Evolutionary conservation across 2,888 invertebrate species (phyloP), one percentile per base, ranked within the genome.

Genomic region (Teinopalpus imperialis): DNA sequence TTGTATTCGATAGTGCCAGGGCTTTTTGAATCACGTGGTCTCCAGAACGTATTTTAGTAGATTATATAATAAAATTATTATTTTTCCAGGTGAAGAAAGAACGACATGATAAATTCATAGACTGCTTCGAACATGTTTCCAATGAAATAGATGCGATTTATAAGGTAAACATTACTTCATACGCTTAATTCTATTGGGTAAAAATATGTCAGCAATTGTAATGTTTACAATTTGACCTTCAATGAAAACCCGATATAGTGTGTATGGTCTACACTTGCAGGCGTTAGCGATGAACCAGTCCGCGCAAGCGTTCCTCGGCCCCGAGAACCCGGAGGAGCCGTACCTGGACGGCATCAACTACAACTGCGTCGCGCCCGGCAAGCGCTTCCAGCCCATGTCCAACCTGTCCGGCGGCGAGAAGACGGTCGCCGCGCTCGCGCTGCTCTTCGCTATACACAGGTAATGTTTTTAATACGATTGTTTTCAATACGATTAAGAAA

Each of bases 331-430:
- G 0, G 99, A 99, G 87, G 99, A 99, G 87, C 99, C 99, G 0
- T 99, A 98, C 86, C 89, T 99, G 62, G 99, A 99, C 89, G 99
- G 99, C 50, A 96, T 99, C 59, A 98, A 98, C 87, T 99, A 99
- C 88, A 99, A 99, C 90, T 99, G 99, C 85, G 99, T 99, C 35
- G 99, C 99, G 14, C 99, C 99, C 1, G 99, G 99, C 31, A 98
- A 99, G 91, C 92, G 98, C 49, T 99, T 99, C 90, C 97, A 99
- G 83, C 99, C 98, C 13, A 99, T 99, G 99, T 98, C 98, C 67
- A 99, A 99, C 90, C 91, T 99, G 48, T 98, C 98, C 61, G 99
- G 99, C 61, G 99, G 99, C 42, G 99, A 99, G 87, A 99, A 99
- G 88, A 99, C 98, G 0, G 97, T 99, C 7, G 99, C 99, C 14